phyloP scores from a whole-genome alignment of 2,888 invertebrate species.

The Coenonympha glycerion region DNA sequence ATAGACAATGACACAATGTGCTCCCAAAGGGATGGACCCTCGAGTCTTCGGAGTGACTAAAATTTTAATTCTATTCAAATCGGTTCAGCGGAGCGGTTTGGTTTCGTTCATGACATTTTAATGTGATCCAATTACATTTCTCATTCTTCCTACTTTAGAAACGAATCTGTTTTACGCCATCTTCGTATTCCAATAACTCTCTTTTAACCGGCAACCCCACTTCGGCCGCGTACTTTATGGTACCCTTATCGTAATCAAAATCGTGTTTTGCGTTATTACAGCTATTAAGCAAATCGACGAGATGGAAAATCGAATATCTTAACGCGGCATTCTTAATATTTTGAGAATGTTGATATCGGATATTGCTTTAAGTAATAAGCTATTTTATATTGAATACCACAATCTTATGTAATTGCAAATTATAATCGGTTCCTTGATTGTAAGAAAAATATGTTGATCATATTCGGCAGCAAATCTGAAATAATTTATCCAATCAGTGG shows the following conservation, averaged over 20 bases:
- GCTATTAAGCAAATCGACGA: slow-evolving; percentile 53
- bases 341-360: slow-evolving; percentile 15
- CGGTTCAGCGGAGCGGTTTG: slow-evolving; percentile 1
- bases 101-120: slow-evolving; percentile 14
- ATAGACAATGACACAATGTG: slow-evolving; percentile 1
- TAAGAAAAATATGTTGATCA: no score
- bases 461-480: no score
- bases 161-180: slow-evolving; percentile 21
- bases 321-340: slow-evolving; percentile 30
- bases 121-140: slow-evolving; percentile 21
- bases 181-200: slow-evolving; percentile 19
- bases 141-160: slow-evolving; percentile 21
- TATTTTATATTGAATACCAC: no score
- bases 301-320: slow-evolving; percentile 51
- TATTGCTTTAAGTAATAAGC: no score
- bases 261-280: slow-evolving; percentile 55
- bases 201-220: slow-evolving; percentile 17
- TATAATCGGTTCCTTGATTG: no score
- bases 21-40: neutral
- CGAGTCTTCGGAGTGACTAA: neutral
- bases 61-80: slow-evolving; percentile 10
- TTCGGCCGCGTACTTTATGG: slow-evolving; percentile 32
- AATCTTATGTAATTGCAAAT: no score
- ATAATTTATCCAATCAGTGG: no score
- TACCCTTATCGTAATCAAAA: slow-evolving; percentile 55